phyloP scores from a whole-genome alignment of 2,888 invertebrate genomes.

The Agapetus fuscipes region DNA sequence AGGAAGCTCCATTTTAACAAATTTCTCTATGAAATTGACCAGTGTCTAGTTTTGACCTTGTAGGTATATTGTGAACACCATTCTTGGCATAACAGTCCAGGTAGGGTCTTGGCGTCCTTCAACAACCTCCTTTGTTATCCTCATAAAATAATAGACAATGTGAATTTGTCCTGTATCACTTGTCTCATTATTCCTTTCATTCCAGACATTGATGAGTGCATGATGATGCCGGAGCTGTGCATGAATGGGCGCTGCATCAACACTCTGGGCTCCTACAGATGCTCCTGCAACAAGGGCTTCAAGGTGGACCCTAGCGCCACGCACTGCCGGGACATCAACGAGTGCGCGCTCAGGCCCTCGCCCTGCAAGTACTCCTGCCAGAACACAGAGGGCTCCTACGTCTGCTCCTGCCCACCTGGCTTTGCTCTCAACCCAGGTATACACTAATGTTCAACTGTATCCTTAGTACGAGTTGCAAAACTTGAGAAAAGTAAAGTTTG shows the following conservation, averaged over 20 bases:
- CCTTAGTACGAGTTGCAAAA: no score
- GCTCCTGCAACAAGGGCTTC: constrained; percentile 70
- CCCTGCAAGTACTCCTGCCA: constrained; percentile 74
- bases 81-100: no score
- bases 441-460: no score
- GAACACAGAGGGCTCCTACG: constrained; percentile 71
- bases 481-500: no score
- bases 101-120: no score
- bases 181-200: constrained; percentile 1
- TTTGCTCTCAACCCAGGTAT: constrained; percentile 54
- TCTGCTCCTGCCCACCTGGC: constrained; percentile 70
- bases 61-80: no score
- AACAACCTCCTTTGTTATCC: no score
- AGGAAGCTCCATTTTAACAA: no score
- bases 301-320: constrained; percentile 57
- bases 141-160: no score
- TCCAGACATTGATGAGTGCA: constrained; percentile 74
- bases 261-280: constrained; percentile 75
- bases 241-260: constrained; percentile 75
- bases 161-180: no score
- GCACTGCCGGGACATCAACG: constrained; percentile 68
- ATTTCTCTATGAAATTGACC: no score
- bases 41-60: no score
- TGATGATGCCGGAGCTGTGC: constrained; percentile 68
- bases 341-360: constrained; percentile 59